Evolutionary conservation across 2,797 vertebrate genomes (phyloP).

Genomic region (Cirrhinus molitorella): DNA sequence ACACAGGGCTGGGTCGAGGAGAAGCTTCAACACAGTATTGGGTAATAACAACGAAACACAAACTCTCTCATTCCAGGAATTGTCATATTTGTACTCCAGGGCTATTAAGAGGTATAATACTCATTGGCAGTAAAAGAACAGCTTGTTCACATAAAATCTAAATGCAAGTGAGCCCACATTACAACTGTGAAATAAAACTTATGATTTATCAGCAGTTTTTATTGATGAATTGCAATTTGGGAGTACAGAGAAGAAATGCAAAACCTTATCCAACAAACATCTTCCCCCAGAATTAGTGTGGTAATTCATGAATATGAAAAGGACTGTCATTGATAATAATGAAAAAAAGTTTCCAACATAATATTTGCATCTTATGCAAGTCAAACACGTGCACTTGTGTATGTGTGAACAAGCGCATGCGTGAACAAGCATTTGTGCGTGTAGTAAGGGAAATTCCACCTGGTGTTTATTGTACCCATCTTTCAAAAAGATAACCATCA

Average conservation of each 20-base stretch:
- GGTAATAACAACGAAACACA: conserved; percentile 11
- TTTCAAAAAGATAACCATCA: conserved; percentile 51
- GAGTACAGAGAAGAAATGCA: neutral
- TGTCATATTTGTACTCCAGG: conserved; percentile 1
- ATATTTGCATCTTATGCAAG: neutral
- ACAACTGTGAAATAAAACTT: neutral
- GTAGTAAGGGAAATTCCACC: conserved; percentile 53
- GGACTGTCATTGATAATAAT: neutral
- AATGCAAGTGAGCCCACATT: neutral
- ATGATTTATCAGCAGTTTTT: conserved; percentile 2
- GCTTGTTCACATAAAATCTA: neutral
- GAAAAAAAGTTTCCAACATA: neutral
- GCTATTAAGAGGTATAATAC: neutral
- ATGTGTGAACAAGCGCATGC: neutral
- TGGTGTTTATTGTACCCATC: conserved; percentile 54
- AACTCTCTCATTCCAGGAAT: neutral
- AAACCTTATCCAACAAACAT: neutral
- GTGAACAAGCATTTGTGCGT: conserved; percentile 8
- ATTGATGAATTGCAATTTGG: neutral
- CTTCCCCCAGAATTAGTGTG: conserved; percentile 9
- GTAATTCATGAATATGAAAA: neutral
- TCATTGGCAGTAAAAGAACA: neutral
- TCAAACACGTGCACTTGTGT: neutral
- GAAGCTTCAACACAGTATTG: conserved; percentile 1
- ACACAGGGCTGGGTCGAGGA: neutral